Percentiles rank a stretch among this genome's conserved stretches.
These are phyloP conservation scores for Tamandua tetradactyla DNA, from an alignment of 2,797 vertebrate genomes.

Conservation along the genomic window DNA sequence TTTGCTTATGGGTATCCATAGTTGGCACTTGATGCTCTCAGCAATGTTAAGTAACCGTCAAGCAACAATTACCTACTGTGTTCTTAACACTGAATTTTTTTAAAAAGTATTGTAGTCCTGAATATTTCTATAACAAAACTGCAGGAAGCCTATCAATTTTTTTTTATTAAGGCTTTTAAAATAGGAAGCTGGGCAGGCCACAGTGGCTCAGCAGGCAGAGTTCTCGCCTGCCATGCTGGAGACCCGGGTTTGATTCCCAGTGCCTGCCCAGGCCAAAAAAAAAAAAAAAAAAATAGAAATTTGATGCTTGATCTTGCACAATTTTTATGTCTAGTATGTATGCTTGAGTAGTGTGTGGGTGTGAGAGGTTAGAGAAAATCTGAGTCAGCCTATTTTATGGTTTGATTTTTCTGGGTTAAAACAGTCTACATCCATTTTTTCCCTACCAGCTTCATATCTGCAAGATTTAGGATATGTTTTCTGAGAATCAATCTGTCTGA, in stretches of 20 bases:
- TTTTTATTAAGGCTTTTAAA: slow-evolving; percentile 66
- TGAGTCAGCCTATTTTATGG: slow-evolving; percentile 49
- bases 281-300: no score
- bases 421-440: slow-evolving; percentile 10
- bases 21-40: slow-evolving; percentile 75
- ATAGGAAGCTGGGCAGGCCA: no score
- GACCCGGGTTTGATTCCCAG: no score
- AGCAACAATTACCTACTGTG: slow-evolving; percentile 61
- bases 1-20: slow-evolving; percentile 35
- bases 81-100: slow-evolving; percentile 73
- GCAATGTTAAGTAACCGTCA: slow-evolving; percentile 74
- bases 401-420: slow-evolving; percentile 51
- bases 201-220: no score
- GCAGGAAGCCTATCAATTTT: slow-evolving; percentile 72
- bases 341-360: slow-evolving; percentile 59
- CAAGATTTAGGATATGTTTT: not conserved
- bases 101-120: slow-evolving; percentile 74
- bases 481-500: slow-evolving; percentile 38
- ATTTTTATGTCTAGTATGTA: slow-evolving; percentile 76
- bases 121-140: slow-evolving; percentile 76
- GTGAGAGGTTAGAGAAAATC: slow-evolving; percentile 61
- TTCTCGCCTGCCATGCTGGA: no score
- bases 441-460: slow-evolving; percentile 3
- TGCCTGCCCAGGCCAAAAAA: no score
- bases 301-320: slow-evolving; percentile 78